Evolutionary conservation across 2,113 vertebrate species (phyloP).

Genomic region (Buteo buteo): DNA sequence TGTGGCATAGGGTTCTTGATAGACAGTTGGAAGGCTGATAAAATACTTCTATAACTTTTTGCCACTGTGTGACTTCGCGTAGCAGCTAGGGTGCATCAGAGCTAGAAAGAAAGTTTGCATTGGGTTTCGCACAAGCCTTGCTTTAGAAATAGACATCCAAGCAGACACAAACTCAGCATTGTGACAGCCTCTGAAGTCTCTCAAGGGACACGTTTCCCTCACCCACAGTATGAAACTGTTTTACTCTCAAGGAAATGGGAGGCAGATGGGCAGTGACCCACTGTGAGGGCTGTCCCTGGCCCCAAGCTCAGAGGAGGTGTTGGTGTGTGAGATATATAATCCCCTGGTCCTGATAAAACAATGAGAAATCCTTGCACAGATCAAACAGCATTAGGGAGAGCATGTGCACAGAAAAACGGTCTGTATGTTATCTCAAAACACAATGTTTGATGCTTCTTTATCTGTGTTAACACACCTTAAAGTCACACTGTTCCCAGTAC

Average conservation of each 20-base stretch:
- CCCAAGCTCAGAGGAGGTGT: neutral
- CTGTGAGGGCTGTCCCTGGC: neutral
- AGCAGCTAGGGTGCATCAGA: neutral
- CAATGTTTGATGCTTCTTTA: neutral
- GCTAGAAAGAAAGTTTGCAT: neutral
- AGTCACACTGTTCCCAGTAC: neutral
- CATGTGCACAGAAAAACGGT: neutral
- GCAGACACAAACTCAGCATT: neutral
- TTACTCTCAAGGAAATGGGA: neutral
- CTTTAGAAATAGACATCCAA: neutral
- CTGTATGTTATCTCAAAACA: neutral
- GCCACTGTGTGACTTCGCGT: accelerated
- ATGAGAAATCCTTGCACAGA: neutral
- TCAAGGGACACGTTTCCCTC: neutral
- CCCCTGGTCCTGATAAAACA: neutral
- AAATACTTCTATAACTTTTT: neutral
- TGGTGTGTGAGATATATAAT: neutral
- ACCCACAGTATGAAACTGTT: neutral
- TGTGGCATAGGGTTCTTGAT: neutral
- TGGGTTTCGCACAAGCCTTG: neutral
- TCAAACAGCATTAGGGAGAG: neutral
- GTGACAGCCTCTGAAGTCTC: neutral
- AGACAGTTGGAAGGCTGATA: neutral
- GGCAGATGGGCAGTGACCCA: neutral
- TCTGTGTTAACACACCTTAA: neutral